Base-by-base conservation (phyloP, 2,113 vertebrate genomes). In the Meleagris gallopavo region DNA sequence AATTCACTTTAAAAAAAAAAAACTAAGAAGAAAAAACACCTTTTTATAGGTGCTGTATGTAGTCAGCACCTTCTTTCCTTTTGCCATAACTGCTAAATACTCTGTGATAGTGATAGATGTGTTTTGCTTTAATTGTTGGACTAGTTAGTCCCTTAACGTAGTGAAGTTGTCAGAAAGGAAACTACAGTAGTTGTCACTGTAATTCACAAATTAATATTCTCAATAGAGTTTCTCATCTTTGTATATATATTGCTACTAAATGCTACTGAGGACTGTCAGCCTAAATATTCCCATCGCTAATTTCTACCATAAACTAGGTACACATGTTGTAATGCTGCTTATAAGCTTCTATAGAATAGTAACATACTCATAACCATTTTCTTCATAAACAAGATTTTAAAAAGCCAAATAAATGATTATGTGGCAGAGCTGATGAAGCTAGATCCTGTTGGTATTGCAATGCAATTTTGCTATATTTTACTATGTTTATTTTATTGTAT, bases 401-500 rank as follows among this genome's bases (percentile, higher is more conserved):
- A 91, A 93, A 90, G 60, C 64, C 75, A 94, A 46, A 10, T 3
- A 40, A 82, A 83, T 76, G 3, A 73, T 72, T 94, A 73, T 73
- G 78, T 32, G 79, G 54, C 15, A 72, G 13, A 62, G n/a, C 27
- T 85, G 90, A 80, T 90, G 46, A 93, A 96, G 88, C 46, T 79
- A 74, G 52, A 90, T 67, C 55, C 38, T 93, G 24, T 77, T 74
- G 69, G 55, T 40, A 88, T 55, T 83, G 64, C 32, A 55, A 50
- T 90, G 50, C 21, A 90, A n/a, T 83, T 88, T 86, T 60, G 17
- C 13, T 64, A 3, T 55, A 46, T 62, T 96, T 95, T 95, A 88
- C 29, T 81, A 74, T 58, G 71, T 50, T 95, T 91, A 66, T 96
- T 96, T 89, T 86, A 95, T 86, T 86, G 57, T 93, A 88, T 81